Conservation (phyloP, 2,797 vertebrate species). For the Coluber constrictor region DNA sequence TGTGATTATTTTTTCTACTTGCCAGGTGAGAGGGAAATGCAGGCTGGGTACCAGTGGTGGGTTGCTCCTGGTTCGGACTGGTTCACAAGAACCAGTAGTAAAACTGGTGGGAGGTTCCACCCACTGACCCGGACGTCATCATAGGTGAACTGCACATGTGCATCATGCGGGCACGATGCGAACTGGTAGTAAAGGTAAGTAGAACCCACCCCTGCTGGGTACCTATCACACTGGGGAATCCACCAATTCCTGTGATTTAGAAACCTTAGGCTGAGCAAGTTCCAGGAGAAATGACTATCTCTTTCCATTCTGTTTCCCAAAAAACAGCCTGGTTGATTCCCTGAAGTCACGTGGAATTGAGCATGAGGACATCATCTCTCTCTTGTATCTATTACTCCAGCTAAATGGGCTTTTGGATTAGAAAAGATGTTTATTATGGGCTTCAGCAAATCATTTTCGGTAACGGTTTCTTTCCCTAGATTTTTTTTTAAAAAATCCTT, state of each 20-base stretch:
- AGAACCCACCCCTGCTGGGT: too few species aligned
- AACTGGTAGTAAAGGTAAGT: too few species aligned
- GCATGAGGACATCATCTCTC: background rate
- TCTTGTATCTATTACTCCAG: background rate
- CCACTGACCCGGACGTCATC: too few species aligned
- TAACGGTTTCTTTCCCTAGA: background rate
- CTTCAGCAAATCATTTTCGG: background rate
- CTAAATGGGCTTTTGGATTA: background rate
- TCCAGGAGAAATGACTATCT: background rate
- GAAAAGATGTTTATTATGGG: conserved; percentile 12
- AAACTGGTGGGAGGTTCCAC: too few species aligned
- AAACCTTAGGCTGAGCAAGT: background rate
- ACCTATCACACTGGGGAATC: background rate
- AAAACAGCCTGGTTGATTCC: background rate
- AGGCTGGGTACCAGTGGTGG: background rate
- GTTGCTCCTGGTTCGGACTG: too few species aligned
- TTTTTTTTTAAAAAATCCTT: background rate
- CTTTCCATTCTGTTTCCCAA: background rate
- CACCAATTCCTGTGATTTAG: background rate
- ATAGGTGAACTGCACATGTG: too few species aligned
- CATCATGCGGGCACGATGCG: too few species aligned
- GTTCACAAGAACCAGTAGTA: too few species aligned
- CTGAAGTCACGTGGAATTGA: background rate
- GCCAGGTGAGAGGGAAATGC: background rate
- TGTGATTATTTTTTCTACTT: background rate